Base-by-base conservation (phyloP, 2,797 vertebrate species). In the Typhlichthys subterraneus region DNA sequence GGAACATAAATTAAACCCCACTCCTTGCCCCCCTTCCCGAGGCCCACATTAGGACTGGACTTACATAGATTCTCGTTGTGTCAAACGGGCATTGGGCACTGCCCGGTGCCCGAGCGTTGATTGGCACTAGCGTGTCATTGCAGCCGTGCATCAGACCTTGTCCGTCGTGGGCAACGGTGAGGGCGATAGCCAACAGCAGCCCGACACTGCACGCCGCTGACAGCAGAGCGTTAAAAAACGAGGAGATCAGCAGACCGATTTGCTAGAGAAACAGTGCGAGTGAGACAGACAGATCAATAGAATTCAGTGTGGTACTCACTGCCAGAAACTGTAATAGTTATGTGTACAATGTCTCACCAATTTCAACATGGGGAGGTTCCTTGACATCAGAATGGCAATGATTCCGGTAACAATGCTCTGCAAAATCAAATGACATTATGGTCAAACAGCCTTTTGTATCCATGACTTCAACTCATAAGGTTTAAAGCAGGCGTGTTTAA, bases 41-140 rank as follows among this genome's bases (percentile, higher is more conserved):
- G 10, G 12, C 4, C 11, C n/a, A 46, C 11, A 29, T 17, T 46
- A n/a, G 4, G 19, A 17, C 57, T 38, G 19, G 9, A 91, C 95
- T 95, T 81, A 98, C 96, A 1, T 96, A 99, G 83, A 99, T 97
- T 47, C 95, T 90, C 0, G 97, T 98, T 31, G 94, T 95, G 77
- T 98, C 96, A 60, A 99, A 98, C 0, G 96, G 94, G 63, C 96
- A 98, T 48, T 87, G 88, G 5, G 90, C 92, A 14, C 82, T 80
- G 0, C 89, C 75, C 0, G 92, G 89, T 33, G 94, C 93, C 0
- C 93, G 94, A 49, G 94, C 91, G 0, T 91, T 91, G 4, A 88
- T 53, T 0, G 93, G 93, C 61, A 92, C 78, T 0, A 83, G 72
- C 0, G 95, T 92, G 38, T 88, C 82, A 52, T 95, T 94, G 81